These are phyloP conservation scores for Pocillopora verrucosa DNA, from an alignment of 64 coral and sea anemone genomes.

Conservation along the genomic window DNA sequence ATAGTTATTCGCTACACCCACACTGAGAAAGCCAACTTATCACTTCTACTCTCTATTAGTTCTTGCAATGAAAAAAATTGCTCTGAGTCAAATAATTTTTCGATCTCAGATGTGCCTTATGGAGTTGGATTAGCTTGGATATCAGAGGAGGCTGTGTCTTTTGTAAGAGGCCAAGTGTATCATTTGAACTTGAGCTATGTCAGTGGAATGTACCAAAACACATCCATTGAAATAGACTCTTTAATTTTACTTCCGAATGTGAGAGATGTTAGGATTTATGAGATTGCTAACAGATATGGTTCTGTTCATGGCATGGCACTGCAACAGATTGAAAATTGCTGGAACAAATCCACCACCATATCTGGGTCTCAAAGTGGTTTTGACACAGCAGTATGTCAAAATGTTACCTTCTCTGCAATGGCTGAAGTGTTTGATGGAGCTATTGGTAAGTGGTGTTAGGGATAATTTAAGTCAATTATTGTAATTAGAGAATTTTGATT, in stretches of 20 bases:
- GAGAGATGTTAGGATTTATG: conserved; percentile 45
- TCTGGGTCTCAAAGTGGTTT: conserved; percentile 12
- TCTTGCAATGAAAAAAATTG: background rate
- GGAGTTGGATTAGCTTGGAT: conserved; percentile 68
- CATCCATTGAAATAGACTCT: conserved; percentile 75
- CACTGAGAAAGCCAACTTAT: background rate
- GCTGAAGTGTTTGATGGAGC: conserved; percentile 83
- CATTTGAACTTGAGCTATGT: conserved; percentile 68
- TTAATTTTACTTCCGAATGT: conserved; percentile 70
- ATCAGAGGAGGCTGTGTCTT: background rate
- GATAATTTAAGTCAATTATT: no score
- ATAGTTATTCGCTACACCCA: conserved; percentile 66
- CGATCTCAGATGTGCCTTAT: background rate
- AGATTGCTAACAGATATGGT: conserved; percentile 17
- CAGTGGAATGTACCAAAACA: conserved; percentile 22
- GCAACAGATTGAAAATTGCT: conserved; percentile 40
- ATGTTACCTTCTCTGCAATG: conserved; percentile 94
- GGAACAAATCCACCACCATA: conserved; percentile 57
- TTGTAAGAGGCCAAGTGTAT: conserved; percentile 60
- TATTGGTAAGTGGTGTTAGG: conserved; percentile 61
- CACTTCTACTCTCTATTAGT: background rate
- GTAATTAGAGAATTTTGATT: no score
- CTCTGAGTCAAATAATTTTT: background rate
- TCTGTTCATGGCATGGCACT: conserved; percentile 44
- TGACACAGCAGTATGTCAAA: conserved; percentile 40